phyloP scores from a whole-genome alignment of 1,140 invertebrate genomes.

The Papilio polytes region DNA sequence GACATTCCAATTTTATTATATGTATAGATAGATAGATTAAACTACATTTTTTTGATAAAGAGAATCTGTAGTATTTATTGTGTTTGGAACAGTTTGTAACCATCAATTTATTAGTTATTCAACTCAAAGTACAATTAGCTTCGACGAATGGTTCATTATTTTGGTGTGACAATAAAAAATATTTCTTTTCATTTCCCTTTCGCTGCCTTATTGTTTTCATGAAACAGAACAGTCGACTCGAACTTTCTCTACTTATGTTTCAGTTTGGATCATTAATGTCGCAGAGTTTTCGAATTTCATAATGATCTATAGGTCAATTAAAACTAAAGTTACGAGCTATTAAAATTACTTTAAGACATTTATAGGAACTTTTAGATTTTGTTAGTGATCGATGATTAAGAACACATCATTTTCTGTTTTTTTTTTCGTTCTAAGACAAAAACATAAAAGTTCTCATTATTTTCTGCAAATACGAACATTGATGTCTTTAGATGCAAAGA shows the following conservation, averaged over 20 bases:
- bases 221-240: background rate
- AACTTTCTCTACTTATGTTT: constrained; percentile 6
- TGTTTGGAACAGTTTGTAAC: background rate
- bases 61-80: background rate
- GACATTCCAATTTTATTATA: no score
- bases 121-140: constrained; percentile 5
- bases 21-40: no score
- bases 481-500: no score
- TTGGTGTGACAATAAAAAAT: constrained; percentile 5
- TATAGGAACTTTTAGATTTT: background rate
- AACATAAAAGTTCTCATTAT: no score
- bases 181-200: constrained; percentile 21
- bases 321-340: background rate
- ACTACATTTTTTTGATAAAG: no score
- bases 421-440: no score
- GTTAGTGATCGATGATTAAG: background rate
- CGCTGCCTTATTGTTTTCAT: constrained; percentile 11
- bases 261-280: constrained; percentile 14
- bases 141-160: background rate
- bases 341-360: background rate
- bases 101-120: constrained; percentile 1
- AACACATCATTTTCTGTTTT: no score
- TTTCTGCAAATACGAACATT: no score
- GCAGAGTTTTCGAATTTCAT: background rate
- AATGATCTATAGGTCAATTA: constrained; percentile 12